Evolutionary conservation across 1,140 invertebrate genomes (phyloP).

Genomic region (Drosophila saltans): DNA sequence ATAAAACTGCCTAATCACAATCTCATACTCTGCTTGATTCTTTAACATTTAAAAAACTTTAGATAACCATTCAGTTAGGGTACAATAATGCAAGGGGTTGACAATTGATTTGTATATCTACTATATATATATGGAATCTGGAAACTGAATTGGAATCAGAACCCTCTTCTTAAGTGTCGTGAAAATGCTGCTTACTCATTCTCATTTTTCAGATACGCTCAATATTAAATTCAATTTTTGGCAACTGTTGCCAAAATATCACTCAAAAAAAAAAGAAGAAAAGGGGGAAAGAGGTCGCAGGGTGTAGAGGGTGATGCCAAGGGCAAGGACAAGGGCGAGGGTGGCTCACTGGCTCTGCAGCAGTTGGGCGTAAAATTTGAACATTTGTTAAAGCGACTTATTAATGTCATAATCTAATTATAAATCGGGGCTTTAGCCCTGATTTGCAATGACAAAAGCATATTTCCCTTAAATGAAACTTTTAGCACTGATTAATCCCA

Average conservation of each 20-base stretch:
- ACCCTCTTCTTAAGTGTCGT: conserved; percentile 42
- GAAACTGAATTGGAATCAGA: neutral
- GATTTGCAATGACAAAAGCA: conserved; percentile 40
- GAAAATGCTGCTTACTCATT: conserved; percentile 71
- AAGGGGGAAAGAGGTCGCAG: conserved; percentile 6
- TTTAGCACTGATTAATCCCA: conserved; percentile 49
- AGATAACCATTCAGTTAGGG: neutral
- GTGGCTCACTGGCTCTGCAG: neutral
- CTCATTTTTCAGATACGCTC: conserved; percentile 33
- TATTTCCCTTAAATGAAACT: conserved; percentile 46
- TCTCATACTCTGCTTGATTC: no score
- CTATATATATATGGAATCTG: neutral
- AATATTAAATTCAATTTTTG: conserved; percentile 71
- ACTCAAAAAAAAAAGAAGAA: conserved; percentile 25
- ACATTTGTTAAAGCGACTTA: conserved; percentile 80
- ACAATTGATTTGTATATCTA: conserved; percentile 52
- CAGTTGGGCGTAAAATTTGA: conserved; percentile 54
- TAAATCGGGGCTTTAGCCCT: conserved; percentile 53
- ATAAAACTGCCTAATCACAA: no score
- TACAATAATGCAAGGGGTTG: conserved; percentile 39
- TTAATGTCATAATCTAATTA: conserved; percentile 80
- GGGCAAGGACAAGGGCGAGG: neutral
- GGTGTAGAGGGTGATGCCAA: neutral
- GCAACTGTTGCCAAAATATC: conserved; percentile 74
- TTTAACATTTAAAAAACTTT: neutral